A percentile compares a stretch with the other conserved stretches of the same genome.
Conservation (phyloP, 2,888 invertebrate species). For the Lasioglossum villosulum region DNA sequence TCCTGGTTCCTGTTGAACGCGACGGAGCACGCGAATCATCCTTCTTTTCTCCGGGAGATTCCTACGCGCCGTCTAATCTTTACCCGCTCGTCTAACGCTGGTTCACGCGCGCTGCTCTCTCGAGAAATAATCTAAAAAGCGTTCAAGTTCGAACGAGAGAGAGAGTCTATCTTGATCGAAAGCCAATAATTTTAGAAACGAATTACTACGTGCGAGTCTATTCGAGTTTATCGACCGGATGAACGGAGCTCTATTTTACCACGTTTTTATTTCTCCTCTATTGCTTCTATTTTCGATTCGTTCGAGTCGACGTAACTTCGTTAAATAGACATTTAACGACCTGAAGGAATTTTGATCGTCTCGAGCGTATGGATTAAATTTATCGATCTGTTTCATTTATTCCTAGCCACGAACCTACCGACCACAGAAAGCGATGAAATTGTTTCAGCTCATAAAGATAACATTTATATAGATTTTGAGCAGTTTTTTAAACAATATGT, state of each 20-base stretch:
- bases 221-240: background rate
- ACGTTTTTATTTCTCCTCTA: too few relatives aligned
- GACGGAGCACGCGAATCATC: constrained; percentile 55
- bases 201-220: background rate
- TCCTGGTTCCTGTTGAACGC: constrained; percentile 39
- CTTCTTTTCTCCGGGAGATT: background rate
- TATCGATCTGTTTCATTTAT: background rate
- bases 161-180: background rate
- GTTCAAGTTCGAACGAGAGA: background rate
- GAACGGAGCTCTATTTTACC: background rate
- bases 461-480: too few relatives aligned
- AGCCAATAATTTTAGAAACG: background rate
- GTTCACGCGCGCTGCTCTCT: background rate
- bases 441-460: too few relatives aligned
- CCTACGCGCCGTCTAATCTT: background rate
- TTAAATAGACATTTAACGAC: background rate
- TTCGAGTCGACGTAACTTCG: background rate
- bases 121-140: background rate
- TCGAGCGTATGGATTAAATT: background rate
- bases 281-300: background rate
- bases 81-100: background rate
- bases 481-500: too few relatives aligned
- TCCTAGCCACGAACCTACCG: background rate
- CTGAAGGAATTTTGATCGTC: background rate
- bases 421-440: too few relatives aligned